Percentiles rank a stretch among this genome's conserved stretches.
phyloP scores from a whole-genome alignment of 1,140 invertebrate species.

The Zaprionus capensis region DNA sequence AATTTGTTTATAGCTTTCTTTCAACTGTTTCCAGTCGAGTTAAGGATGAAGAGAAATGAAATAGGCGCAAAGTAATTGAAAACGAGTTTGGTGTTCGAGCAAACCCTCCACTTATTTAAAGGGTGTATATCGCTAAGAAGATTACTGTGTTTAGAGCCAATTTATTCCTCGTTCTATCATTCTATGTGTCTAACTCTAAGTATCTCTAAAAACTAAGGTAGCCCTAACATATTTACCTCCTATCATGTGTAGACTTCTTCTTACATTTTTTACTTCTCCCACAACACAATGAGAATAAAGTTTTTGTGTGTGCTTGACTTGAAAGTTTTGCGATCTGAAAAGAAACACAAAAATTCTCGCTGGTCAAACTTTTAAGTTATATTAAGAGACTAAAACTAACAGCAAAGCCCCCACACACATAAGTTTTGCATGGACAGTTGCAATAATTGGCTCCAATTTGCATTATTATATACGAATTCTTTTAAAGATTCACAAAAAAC shows the following conservation, averaged over 20 bases:
- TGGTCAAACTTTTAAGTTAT: not conserved
- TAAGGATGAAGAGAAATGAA: not conserved
- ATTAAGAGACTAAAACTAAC: not conserved
- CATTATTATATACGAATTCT: constrained; percentile 2
- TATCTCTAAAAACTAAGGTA: not conserved
- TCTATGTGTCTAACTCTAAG: too few species aligned
- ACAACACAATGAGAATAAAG: not conserved
- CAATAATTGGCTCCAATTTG: constrained; percentile 3
- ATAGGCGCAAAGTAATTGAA: not conserved
- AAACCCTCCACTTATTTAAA: too few species aligned
- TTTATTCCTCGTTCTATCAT: too few species aligned
- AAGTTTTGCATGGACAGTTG: not conserved
- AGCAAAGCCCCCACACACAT: not conserved
- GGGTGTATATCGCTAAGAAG: too few species aligned
- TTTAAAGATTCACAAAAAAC: not conserved
- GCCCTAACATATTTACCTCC: not conserved
- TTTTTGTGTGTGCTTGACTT: constrained; percentile 1
- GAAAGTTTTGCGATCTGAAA: not conserved
- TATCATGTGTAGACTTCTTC: not conserved
- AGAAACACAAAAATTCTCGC: constrained; percentile 1
- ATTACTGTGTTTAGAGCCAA: too few species aligned
- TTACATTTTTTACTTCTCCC: not conserved
- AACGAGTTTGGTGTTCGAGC: not conserved
- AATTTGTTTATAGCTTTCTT: not conserved
- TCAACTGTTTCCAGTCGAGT: not conserved